Evolutionary conservation across 53 echinoderm and acorn worm species (phyloP).

Genomic region (Paracentrotus lividus): DNA sequence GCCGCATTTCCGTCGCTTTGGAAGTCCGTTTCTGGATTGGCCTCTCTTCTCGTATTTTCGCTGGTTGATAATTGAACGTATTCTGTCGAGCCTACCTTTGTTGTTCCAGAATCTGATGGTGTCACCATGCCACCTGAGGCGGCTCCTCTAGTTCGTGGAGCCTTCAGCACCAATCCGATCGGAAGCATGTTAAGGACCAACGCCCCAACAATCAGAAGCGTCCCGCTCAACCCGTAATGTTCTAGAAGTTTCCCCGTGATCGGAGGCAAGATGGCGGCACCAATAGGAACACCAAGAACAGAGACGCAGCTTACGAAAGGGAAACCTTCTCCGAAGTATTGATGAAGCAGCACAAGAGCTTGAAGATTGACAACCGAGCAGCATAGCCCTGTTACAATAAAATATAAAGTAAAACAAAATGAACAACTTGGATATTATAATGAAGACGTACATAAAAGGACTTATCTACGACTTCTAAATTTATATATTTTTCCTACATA

Average conservation of each 20-base stretch:
- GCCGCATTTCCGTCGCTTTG: neutral
- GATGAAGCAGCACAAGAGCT: constrained; percentile 7
- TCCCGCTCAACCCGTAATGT: constrained; percentile 48
- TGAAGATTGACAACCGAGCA: constrained; percentile 55
- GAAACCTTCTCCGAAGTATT: constrained; percentile 47
- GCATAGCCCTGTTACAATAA: constrained; percentile 9
- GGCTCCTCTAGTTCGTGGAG: neutral
- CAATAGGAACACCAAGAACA: constrained; percentile 50
- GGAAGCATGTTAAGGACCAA: constrained; percentile 51
- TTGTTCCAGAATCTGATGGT: neutral
- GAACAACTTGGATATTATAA: no score
- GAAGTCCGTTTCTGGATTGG: neutral
- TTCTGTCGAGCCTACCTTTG: neutral
- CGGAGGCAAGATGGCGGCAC: constrained; percentile 53
- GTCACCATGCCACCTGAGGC: neutral
- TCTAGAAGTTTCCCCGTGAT: constrained; percentile 46
- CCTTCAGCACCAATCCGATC: constrained; percentile 28
- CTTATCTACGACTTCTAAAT: no score
- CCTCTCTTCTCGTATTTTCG: neutral
- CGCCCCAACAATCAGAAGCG: constrained; percentile 32
- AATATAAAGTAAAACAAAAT: no score
- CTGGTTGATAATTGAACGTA: neutral
- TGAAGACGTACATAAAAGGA: no score
- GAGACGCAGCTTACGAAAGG: constrained; percentile 59
- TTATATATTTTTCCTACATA: no score